Conservation (phyloP, 2,113 vertebrate species). For the Plecturocebus donacophilus region DNA sequence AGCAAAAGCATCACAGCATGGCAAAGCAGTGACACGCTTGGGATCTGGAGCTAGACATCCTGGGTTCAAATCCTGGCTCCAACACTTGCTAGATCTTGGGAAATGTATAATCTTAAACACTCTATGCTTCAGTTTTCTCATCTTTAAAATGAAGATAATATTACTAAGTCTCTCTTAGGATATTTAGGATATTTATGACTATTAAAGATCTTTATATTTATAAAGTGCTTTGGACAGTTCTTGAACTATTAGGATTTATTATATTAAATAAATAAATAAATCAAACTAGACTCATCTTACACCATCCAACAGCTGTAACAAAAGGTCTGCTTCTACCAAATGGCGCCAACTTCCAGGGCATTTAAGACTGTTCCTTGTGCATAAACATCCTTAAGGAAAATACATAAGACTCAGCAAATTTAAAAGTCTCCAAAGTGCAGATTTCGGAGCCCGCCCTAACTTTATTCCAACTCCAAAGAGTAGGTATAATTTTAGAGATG, state of each 20-base stretch:
- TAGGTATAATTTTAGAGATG: neutral
- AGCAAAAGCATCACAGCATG: neutral
- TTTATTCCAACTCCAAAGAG: neutral
- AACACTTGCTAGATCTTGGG: neutral
- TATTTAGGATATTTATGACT: neutral
- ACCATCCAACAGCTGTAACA: neutral
- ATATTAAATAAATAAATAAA: neutral
- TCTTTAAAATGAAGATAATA: neutral
- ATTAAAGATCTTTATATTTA: neutral
- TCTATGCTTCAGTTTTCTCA: neutral
- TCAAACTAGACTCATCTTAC: neutral
- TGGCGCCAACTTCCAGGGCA: neutral
- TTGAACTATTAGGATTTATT: neutral
- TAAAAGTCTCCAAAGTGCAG: neutral
- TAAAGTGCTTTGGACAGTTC: neutral
- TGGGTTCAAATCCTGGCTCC: neutral
- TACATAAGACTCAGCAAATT: neutral
- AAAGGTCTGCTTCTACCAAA: neutral
- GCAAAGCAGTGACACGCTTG: neutral
- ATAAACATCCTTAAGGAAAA: conserved; percentile 25
- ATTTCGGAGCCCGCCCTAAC: neutral
- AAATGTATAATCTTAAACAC: neutral
- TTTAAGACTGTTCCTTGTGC: neutral
- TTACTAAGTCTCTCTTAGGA: neutral
- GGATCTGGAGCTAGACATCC: neutral